Evolutionary conservation across 2,113 vertebrate genomes (phyloP), one percentile per base, ranked within the genome.

Genomic region (Puntigrus tetrazona): DNA sequence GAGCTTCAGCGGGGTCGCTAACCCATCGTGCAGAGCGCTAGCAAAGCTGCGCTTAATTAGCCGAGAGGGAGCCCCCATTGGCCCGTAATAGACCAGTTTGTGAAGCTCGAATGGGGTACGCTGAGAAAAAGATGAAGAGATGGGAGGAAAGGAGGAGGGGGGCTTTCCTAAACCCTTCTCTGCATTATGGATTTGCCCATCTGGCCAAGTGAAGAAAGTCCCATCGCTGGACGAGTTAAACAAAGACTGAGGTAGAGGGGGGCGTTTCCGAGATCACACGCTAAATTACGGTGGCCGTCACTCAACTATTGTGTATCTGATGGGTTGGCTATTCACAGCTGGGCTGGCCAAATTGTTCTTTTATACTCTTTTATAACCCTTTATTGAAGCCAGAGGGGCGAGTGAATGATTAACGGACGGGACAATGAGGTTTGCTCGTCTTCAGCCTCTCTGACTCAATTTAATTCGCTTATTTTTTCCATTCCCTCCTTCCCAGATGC

Each of bases 121-220:
- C 88, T 83, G 92, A 92, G 94, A 93, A 75, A 82, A 92, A 91
- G 92, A 94, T 91, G 93, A 81, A 82, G 70, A 55, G 38, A 83
- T 55, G 18, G 81, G 74, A 34, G 86, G 82, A 84, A 86, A 47
- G 73, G 45, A 87, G 83, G 87, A 14, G 87, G 90, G 87, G 89
- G 94, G 92, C 88, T 93, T 92, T 94, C 92, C 95, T 96, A 94
- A 93, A 95, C 94, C 94, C 94, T 94, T 93, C 84, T 92, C 94
- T 96, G 94, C 96, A 97, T 98, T 99, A 98, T 98, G 96, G 96
- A 99, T 99, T 98, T 94, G 95, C 95, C 97, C 97, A 98, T 98
- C 97, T 99, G 97, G 95, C 93, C 87, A 81, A 86, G 92, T 90
- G 86, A 88, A 69, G 88, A 90, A 92, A 88, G 88, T 90, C 93